Evolutionary conservation across 2,113 vertebrate species (phyloP), one percentile per base, ranked within the genome.

Genomic region (Pygathrix nemaeus): DNA sequence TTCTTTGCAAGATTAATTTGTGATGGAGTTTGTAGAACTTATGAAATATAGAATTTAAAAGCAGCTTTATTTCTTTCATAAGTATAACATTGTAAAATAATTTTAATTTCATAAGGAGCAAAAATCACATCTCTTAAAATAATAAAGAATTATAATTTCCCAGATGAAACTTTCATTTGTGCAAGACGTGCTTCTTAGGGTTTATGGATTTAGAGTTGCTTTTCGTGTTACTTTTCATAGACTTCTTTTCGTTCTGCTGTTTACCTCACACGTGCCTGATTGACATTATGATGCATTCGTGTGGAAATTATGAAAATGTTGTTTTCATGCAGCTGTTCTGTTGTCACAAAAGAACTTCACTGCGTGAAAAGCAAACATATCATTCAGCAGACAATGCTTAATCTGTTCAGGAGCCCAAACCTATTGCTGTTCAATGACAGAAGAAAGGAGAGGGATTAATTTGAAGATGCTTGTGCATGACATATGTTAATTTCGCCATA

Each of bases 401-500:
- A 96, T 98, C 93, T 93, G 88, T 93, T 98, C 96, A 78, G 98
- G 98, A 98, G 97, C 97, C 94, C 94, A 96, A 73, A 72, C 97
- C 98, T 98, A 98, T 99, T 99, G 99, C 99, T 94, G 84, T 70
- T 96, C 97, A 98, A 97, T 99, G 99, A 98, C 98, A 97, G 98
- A 98, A 98, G 96, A 99, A 98, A 98, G 97, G 98, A 96, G 97
- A 97, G 98, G 99, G 98, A 99, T 99, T 99, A 98, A 98, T 93
- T 97, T 98, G 98, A 98, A 98, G 98, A 98, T 98, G 98, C 98
- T 99, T 98, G 99, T 99, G 99, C 99, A 98, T 98, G 99, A 98
- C 99, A 99, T 99, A 99, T 98, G 99, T 98, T 99, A 98, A 99
- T 99, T 98, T 98, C 96, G 76, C 96, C 98, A 97, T 98, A 98